phyloP scores from a whole-genome alignment of 2,888 invertebrate genomes.

The Toxonevra muliebris region DNA sequence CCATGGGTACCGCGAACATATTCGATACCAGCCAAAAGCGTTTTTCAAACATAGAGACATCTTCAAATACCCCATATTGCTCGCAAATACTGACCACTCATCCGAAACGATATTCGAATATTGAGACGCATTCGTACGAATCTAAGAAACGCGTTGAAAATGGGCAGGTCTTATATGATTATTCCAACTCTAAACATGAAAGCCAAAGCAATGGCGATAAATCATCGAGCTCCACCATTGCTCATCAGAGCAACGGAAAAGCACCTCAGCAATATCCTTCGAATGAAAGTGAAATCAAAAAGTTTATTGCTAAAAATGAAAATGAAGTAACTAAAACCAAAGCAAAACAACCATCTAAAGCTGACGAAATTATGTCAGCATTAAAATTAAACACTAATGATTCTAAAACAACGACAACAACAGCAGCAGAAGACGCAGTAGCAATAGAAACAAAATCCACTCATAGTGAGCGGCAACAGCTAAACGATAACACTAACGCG shows the following conservation, averaged over 20 bases:
- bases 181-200: conserved; percentile 53
- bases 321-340: conserved; percentile 18
- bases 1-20: conserved; percentile 52
- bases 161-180: conserved; percentile 60
- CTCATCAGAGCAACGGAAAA: conserved; percentile 16
- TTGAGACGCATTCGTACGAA: conserved; percentile 60
- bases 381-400: conserved; percentile 58
- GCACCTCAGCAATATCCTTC: conserved; percentile 6
- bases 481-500: conserved; percentile 15
- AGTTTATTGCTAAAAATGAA: neutral
- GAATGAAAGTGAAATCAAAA: neutral
- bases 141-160: conserved; percentile 61
- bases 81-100: conserved; percentile 44
- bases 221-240: conserved; percentile 16
- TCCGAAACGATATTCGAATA: conserved; percentile 61
- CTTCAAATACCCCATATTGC: conserved; percentile 39
- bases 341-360: conserved; percentile 40
- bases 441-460: conserved; percentile 42
- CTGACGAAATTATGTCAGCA: conserved; percentile 59
- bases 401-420: conserved; percentile 27
- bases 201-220: conserved; percentile 47
- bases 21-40: conserved; percentile 57
- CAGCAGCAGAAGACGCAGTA: conserved; percentile 14
- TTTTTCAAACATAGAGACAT: conserved; percentile 60
- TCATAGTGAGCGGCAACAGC: conserved; percentile 33